These are phyloP conservation scores for Alcis repandata DNA, from an alignment of 2,888 invertebrate genomes.

Conservation along the genomic window DNA sequence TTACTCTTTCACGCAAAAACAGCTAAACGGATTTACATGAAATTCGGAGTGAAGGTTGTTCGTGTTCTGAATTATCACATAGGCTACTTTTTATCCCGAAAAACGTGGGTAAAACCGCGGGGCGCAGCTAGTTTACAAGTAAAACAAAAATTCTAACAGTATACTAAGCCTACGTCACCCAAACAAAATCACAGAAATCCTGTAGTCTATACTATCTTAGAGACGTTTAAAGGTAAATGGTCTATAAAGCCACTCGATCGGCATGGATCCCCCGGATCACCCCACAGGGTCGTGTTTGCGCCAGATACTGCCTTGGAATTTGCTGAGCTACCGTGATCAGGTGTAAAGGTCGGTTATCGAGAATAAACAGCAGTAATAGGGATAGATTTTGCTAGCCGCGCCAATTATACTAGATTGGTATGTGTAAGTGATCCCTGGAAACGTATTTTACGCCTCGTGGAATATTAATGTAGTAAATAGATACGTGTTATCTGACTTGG, in stretches of 20 bases:
- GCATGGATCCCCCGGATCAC: constrained; percentile 17
- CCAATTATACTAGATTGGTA: not conserved
- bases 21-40: too few species aligned
- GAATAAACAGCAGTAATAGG: not conserved
- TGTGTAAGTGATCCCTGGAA: not conserved
- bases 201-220: not conserved
- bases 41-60: too few species aligned
- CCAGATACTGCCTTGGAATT: not conserved
- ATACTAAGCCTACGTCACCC: not conserved
- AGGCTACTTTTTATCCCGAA: too few species aligned
- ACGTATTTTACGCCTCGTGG: not conserved
- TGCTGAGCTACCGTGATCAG: constrained; percentile 4
- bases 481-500: not conserved
- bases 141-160: too few species aligned
- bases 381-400: not conserved
- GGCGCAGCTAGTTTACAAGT: too few species aligned
- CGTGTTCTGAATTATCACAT: too few species aligned
- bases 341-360: constrained; percentile 3
- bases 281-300: constrained; percentile 36
- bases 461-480: not conserved
- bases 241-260: constrained; percentile 10
- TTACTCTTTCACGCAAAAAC: too few species aligned
- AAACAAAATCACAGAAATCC: not conserved
- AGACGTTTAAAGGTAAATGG: constrained; percentile 12
- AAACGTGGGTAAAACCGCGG: too few species aligned